Conservation (phyloP, 2,113 vertebrate species). For the Elephantulus edwardii region DNA sequence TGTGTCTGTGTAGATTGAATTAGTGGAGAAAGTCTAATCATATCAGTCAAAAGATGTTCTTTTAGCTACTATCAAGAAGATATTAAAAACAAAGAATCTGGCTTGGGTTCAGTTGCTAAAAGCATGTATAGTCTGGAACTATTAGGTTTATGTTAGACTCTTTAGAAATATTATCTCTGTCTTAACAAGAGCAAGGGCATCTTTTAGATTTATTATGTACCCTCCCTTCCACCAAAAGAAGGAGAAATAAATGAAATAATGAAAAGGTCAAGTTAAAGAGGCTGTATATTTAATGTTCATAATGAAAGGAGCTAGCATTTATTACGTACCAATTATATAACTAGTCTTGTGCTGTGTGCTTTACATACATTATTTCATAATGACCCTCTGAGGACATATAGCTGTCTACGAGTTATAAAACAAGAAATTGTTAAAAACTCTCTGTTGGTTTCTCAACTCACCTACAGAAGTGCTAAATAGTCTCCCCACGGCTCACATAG, state of each 20-base stretch:
- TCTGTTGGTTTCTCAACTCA: not conserved
- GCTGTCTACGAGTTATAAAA: slow-evolving; percentile 34
- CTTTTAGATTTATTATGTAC: slow-evolving; percentile 56
- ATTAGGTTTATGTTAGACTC: slow-evolving; percentile 58
- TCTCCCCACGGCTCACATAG: not conserved
- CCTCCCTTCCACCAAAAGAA: slow-evolving; percentile 34
- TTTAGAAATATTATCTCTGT: slow-evolving; percentile 57
- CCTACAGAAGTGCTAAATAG: not conserved
- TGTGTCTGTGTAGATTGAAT: slow-evolving; percentile 49
- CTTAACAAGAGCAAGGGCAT: slow-evolving; percentile 60
- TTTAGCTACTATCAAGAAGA: slow-evolving; percentile 75
- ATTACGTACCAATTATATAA: slow-evolving; percentile 44
- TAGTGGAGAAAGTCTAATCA: slow-evolving; percentile 75
- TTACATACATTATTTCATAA: slow-evolving; percentile 31
- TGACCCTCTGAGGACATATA: not conserved
- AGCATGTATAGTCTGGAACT: slow-evolving; percentile 80
- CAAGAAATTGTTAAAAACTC: slow-evolving; percentile 10
- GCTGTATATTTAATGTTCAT: slow-evolving; percentile 52
- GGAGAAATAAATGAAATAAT: slow-evolving; percentile 59
- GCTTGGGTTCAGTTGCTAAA: slow-evolving; percentile 82
- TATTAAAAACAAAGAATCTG: slow-evolving; percentile 83
- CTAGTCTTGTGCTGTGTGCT: not conserved
- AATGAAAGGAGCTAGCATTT: slow-evolving; percentile 7
- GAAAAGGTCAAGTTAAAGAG: slow-evolving; percentile 43
- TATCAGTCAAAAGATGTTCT: slow-evolving; percentile 80